Evolutionary conservation across 2,797 vertebrate species (phyloP).

Genomic region (Champsocephalus gunnari): DNA sequence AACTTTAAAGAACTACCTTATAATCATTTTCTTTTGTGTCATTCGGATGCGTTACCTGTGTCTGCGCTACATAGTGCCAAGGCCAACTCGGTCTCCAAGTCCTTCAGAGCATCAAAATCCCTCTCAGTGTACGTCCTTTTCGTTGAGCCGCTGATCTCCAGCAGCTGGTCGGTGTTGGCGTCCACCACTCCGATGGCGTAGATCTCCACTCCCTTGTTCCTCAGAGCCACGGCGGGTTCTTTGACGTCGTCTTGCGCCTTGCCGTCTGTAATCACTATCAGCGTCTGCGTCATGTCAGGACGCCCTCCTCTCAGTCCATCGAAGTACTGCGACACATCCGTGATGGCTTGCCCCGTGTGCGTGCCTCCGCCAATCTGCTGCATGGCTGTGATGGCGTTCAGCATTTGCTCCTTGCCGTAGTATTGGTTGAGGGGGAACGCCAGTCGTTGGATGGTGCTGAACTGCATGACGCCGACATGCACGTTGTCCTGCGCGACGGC

Average conservation of each 20-base stretch:
- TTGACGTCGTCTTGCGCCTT: conserved; percentile 74
- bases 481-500: conserved; percentile 72
- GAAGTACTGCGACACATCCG: conserved; percentile 48
- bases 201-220: conserved; percentile 77
- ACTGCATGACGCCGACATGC: conserved; percentile 84
- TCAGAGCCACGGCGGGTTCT: conserved; percentile 73
- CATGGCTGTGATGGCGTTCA: conserved; percentile 55
- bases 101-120: conserved; percentile 74
- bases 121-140: conserved; percentile 65
- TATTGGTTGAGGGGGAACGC: conserved; percentile 79
- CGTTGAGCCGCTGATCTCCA: conserved; percentile 74
- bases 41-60: conserved; percentile 69
- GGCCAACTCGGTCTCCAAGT: conserved; percentile 75
- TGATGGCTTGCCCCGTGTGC: conserved; percentile 78
- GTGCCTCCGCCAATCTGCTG: conserved; percentile 47
- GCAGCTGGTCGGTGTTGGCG: conserved; percentile 69
- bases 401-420: conserved; percentile 44
- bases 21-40: no score
- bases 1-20: not conserved
- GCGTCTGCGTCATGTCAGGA: conserved; percentile 65
- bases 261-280: conserved; percentile 86
- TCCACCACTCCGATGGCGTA: conserved; percentile 80
- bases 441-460: conserved; percentile 54
- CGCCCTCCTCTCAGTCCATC: conserved; percentile 56
- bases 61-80: conserved; percentile 76